Conservation (phyloP, 2,113 vertebrate species). For the Xerus inauris region DNA sequence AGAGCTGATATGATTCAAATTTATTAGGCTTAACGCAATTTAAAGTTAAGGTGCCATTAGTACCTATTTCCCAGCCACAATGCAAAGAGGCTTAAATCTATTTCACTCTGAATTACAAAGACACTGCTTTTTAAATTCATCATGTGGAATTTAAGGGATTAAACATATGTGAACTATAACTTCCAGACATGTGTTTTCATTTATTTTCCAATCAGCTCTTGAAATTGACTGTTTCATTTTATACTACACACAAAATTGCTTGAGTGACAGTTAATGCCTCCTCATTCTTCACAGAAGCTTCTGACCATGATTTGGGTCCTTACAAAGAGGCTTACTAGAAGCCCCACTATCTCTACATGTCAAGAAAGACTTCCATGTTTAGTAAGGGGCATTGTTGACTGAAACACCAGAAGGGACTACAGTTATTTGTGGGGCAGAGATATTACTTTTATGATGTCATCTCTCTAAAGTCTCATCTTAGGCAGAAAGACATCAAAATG, state of each 20-base stretch:
- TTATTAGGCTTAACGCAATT: slow-evolving; percentile 25
- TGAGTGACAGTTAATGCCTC: slow-evolving; percentile 6
- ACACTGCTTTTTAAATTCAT: slow-evolving; percentile 55
- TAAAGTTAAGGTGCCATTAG: background rate
- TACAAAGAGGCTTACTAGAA: background rate
- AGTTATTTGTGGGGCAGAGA: background rate
- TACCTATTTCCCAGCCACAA: slow-evolving; percentile 31
- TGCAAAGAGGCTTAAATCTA: slow-evolving; percentile 14
- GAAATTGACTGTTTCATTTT: slow-evolving; percentile 54
- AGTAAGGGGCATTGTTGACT: background rate
- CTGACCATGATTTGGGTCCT: background rate
- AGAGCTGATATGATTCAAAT: slow-evolving; percentile 13
- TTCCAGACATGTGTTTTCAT: slow-evolving; percentile 52
- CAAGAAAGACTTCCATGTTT: background rate
- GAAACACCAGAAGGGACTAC: slow-evolving; percentile 1
- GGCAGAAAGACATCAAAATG: slow-evolving; percentile 45
- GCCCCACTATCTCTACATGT: background rate
- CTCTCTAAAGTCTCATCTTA: background rate
- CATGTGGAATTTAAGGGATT: slow-evolving; percentile 40
- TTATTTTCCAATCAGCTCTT: slow-evolving; percentile 36
- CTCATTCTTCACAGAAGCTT: slow-evolving; percentile 34
- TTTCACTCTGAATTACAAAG: slow-evolving; percentile 52
- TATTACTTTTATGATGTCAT: slow-evolving; percentile 10
- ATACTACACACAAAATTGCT: background rate
- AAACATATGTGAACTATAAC: slow-evolving; percentile 39